phyloP scores from a whole-genome alignment of 2,797 vertebrate species.

The Melopsittacus undulatus region DNA sequence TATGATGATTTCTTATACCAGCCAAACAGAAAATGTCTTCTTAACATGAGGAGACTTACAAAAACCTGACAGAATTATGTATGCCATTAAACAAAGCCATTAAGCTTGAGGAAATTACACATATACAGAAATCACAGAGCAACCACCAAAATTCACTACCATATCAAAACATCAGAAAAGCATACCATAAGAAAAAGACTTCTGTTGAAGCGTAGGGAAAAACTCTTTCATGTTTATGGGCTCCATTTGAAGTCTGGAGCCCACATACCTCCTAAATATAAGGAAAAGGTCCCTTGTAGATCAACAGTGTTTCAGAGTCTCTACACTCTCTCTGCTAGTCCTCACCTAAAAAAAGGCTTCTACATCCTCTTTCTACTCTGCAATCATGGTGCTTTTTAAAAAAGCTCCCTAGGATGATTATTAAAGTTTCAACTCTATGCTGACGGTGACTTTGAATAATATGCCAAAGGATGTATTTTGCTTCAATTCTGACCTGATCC shows the following conservation, averaged over 20 bases:
- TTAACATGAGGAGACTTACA: background rate
- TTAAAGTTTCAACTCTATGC: background rate
- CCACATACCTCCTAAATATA: background rate
- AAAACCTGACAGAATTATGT: background rate
- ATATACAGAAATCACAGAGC: background rate
- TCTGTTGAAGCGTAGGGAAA: background rate
- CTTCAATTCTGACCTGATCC: background rate
- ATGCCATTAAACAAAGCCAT: background rate
- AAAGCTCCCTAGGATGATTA: background rate
- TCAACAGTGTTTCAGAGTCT: background rate
- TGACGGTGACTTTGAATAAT: background rate
- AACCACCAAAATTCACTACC: background rate
- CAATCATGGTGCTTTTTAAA: background rate
- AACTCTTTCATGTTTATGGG: slow-evolving; percentile 24
- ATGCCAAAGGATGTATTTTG: background rate
- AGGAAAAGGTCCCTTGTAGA: background rate
- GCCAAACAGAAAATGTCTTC: background rate
- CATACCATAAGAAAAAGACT: background rate
- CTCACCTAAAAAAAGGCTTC: background rate
- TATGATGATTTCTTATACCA: background rate
- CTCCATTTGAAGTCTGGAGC: background rate
- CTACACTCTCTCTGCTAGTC: background rate
- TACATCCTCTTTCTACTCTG: background rate
- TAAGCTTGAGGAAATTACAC: slow-evolving; percentile 23
- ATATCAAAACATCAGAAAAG: slow-evolving; percentile 11